A percentile compares a stretch with the other conserved stretches of the same genome.
Evolutionary conservation across 2,113 vertebrate species (phyloP).

Genomic region (Coreoperca whiteheadi): DNA sequence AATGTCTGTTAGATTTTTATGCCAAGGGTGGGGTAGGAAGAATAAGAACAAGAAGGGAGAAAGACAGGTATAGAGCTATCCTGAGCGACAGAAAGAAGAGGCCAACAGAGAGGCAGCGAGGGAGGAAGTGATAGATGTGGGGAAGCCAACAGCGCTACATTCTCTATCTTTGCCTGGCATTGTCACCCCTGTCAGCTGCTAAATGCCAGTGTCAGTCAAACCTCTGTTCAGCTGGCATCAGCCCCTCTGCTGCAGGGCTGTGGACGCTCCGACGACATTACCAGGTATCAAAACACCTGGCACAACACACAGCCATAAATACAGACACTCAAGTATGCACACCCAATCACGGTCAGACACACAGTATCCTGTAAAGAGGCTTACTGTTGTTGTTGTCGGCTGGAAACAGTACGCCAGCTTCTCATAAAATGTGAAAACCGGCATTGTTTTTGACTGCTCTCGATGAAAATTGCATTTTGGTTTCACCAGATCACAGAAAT

Average conservation of each 20-base stretch:
- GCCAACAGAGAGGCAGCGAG: constrained; percentile 27
- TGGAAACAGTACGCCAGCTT: background rate
- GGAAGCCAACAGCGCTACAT: constrained; percentile 71
- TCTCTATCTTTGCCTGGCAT: constrained; percentile 78
- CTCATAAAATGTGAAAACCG: background rate
- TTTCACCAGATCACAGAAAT: background rate
- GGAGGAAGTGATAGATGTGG: constrained; percentile 67
- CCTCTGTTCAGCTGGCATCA: constrained; percentile 71
- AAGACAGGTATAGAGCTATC: constrained; percentile 21
- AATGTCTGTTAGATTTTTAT: constrained; percentile 10
- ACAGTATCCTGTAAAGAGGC: background rate
- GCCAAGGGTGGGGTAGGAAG: background rate
- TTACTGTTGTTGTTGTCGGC: too few species aligned
- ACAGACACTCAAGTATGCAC: constrained; percentile 1
- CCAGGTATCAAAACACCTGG: constrained; percentile 54
- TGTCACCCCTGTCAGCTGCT: constrained; percentile 73
- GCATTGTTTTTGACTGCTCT: background rate
- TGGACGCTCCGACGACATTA: constrained; percentile 26
- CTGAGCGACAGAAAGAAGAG: constrained; percentile 22
- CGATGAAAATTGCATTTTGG: background rate
- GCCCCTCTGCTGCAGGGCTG: constrained; percentile 43
- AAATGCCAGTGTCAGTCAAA: constrained; percentile 83
- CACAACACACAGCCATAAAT: constrained; percentile 3
- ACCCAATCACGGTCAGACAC: background rate
- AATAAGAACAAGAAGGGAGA: background rate